Conservation (phyloP, 2,888 invertebrate species). For the Ochropleura plecta region DNA sequence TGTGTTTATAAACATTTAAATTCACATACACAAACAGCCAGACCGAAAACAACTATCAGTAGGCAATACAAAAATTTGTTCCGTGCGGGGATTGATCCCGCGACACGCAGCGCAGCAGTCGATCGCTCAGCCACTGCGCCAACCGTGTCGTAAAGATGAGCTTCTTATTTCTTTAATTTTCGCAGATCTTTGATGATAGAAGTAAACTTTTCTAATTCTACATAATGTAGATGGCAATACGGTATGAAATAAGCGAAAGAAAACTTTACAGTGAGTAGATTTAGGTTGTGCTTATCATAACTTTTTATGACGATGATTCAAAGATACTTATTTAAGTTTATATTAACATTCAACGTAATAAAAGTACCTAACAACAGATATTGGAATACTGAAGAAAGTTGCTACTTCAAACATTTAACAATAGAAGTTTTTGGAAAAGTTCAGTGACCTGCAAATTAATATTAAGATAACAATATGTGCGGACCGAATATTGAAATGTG, state of each 20-base stretch:
- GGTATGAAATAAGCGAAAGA: background rate
- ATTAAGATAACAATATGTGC: conserved; percentile 16
- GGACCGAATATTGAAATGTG: conserved; percentile 13
- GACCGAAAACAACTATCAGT: no score
- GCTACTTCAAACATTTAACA: conserved; percentile 7
- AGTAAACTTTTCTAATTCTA: background rate
- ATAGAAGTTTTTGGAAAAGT: conserved; percentile 23
- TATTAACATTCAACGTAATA: conserved; percentile 19
- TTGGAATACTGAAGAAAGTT: conserved; percentile 34
- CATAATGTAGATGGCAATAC: background rate
- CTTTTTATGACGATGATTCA: background rate
- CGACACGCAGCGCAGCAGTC: no score
- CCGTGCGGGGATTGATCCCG: no score
- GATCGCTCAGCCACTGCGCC: no score
- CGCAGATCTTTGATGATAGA: background rate
- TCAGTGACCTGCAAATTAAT: conserved; percentile 27
- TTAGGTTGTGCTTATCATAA: conserved; percentile 5
- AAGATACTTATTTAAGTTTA: conserved; percentile 21
- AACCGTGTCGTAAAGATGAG: background rate
- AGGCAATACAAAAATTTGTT: no score
- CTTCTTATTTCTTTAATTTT: conserved; percentile 12
- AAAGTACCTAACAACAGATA: conserved; percentile 21
- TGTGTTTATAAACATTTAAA: no score
- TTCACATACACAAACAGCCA: no score
- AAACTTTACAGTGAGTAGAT: background rate